These are phyloP conservation scores for Aspidapion aeneum DNA, from an alignment of 2,888 invertebrate genomes.

Conservation along the genomic window DNA sequence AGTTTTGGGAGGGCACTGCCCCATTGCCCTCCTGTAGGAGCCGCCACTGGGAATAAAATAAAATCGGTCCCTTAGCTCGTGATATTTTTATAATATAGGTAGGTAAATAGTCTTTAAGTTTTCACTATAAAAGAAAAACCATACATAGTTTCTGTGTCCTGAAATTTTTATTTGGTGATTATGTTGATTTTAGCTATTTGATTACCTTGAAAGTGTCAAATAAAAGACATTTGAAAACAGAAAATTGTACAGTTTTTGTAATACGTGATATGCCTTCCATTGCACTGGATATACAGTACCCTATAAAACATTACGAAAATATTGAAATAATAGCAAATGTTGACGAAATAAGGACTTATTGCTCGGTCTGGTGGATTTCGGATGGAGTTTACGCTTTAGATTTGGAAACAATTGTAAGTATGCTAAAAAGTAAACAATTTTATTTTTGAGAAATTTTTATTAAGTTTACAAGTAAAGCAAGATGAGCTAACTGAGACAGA, in stretches of 20 bases:
- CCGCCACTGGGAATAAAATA: neutral
- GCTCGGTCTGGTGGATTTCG: conserved; percentile 12
- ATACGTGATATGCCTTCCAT: conserved; percentile 9
- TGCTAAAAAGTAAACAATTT: neutral
- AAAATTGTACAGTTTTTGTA: conserved; percentile 4
- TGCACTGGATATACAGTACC: conserved; percentile 4
- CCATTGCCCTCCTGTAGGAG: neutral
- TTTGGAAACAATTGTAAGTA: conserved; percentile 14
- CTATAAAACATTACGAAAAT: conserved; percentile 6
- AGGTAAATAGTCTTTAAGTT: too few species aligned
- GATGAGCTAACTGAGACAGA: too few species aligned
- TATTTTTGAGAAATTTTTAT: too few species aligned
- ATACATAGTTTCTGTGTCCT: too few species aligned
- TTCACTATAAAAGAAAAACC: too few species aligned
- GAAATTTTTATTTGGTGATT: too few species aligned
- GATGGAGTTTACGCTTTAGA: neutral
- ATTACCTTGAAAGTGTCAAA: neutral
- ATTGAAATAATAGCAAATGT: conserved; percentile 11
- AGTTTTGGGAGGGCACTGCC: too few species aligned
- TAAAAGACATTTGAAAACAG: neutral
- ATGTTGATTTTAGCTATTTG: neutral
- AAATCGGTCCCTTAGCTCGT: too few species aligned
- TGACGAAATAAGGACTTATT: conserved; percentile 15
- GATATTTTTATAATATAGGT: too few species aligned
- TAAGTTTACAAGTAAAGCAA: too few species aligned